A percentile compares a stretch with the other conserved stretches of the same genome.
Conservation (phyloP, 2,113 vertebrate genomes). For the Lipophrys pholis region DNA sequence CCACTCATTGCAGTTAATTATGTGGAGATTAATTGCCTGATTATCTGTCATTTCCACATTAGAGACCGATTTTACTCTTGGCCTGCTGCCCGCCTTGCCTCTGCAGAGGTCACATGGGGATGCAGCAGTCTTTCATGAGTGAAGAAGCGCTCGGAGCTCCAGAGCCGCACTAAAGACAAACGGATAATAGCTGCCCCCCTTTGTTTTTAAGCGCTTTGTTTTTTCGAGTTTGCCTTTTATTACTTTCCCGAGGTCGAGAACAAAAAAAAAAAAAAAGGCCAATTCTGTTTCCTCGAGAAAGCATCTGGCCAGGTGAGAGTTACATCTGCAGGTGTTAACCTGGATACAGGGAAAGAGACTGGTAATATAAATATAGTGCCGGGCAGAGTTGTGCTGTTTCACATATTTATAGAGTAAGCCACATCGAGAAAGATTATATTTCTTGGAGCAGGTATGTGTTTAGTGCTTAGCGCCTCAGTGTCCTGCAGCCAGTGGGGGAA, state of each 20-base stretch:
- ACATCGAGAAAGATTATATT: background rate
- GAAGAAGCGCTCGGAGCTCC: slow-evolving; percentile 17
- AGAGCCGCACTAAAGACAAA: slow-evolving; percentile 8
- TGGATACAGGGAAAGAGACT: slow-evolving; percentile 7
- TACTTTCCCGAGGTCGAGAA: no score
- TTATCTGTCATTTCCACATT: slow-evolving; percentile 49
- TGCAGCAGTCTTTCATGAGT: slow-evolving; percentile 18
- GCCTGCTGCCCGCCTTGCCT: slow-evolving; percentile 33
- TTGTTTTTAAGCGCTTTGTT: background rate
- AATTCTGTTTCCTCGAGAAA: slow-evolving; percentile 72
- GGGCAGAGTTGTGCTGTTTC: background rate
- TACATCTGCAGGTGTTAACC: slow-evolving; percentile 17
- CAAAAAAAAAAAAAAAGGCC: slow-evolving; percentile 47
- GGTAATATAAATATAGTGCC: slow-evolving; percentile 3
- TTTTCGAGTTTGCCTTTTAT: slow-evolving; percentile 37
- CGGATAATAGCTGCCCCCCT: slow-evolving; percentile 17
- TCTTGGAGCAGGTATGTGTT: slow-evolving; percentile 5
- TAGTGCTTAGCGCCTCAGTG: slow-evolving; percentile 18
- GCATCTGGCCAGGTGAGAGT: slow-evolving; percentile 81
- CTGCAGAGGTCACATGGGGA: slow-evolving; percentile 47
- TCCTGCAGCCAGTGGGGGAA: slow-evolving; percentile 42
- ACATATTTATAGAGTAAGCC: background rate
- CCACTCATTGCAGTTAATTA: slow-evolving; percentile 44
- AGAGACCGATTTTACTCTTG: slow-evolving; percentile 29
- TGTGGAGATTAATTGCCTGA: slow-evolving; percentile 43